A percentile compares a stretch with the other conserved stretches of the same genome.
phyloP scores from a whole-genome alignment of 1,140 invertebrate genomes.

The Dysdera silvatica region DNA sequence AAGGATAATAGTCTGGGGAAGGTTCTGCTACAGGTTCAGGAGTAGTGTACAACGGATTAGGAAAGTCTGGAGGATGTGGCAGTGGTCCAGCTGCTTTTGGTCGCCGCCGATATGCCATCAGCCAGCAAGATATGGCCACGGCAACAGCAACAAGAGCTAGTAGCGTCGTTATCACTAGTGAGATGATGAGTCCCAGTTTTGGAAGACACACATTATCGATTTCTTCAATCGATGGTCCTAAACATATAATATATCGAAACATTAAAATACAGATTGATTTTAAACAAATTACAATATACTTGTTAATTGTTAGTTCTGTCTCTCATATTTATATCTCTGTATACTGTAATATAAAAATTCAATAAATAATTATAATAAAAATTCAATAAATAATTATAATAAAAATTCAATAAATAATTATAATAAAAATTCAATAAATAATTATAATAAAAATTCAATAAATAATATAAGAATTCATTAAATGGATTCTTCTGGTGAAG shows the following conservation, averaged over 20 bases:
- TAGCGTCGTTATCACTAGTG: constrained; percentile 80
- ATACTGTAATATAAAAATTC: too few species aligned
- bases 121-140: constrained; percentile 87
- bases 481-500: too few species aligned
- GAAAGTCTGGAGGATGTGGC: constrained; percentile 88
- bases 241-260: neutral
- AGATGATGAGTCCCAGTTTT: constrained; percentile 83
- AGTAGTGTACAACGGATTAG: constrained; percentile 84
- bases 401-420: neutral
- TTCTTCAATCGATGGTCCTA: constrained; percentile 57
- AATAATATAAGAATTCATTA: too few species aligned
- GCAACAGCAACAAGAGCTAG: constrained; percentile 84
- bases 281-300: neutral
- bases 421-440: neutral
- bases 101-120: constrained; percentile 75
- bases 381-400: too few species aligned
- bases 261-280: neutral
- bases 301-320: too few species aligned
- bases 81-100: constrained; percentile 74
- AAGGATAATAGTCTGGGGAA: constrained; percentile 61
- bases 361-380: too few species aligned
- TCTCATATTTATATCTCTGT: too few species aligned
- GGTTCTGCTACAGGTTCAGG: constrained; percentile 67
- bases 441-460: too few species aligned
- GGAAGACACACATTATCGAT: constrained; percentile 83